Conservation (phyloP, 92 coral and sea anemone species). For the Paramuricea clavata region DNA sequence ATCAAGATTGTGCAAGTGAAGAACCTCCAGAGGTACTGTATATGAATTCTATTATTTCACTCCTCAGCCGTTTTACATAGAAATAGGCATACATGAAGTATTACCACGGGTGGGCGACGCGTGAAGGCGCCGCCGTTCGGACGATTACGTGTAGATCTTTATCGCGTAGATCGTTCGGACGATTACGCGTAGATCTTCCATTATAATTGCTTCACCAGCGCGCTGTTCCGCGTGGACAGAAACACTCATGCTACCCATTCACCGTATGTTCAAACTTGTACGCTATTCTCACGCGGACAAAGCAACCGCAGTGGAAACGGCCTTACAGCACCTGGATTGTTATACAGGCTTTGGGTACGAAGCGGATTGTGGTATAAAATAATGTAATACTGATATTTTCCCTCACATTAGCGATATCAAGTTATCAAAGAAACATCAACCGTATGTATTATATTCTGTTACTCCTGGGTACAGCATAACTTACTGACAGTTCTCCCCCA, state of each 20-base stretch:
- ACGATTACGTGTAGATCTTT: too few species aligned
- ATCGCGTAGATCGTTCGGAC: too few species aligned
- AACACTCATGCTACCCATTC: neutral
- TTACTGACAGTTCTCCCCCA: too few species aligned
- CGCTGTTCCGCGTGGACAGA: neutral
- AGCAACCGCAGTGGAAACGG: neutral
- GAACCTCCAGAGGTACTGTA: constrained; percentile 38
- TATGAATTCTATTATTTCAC: neutral
- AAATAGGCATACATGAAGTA: neutral
- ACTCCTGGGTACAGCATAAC: too few species aligned
- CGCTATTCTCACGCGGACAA: neutral
- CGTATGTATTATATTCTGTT: constrained; percentile 72
- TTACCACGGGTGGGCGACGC: neutral
- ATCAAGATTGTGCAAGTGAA: constrained; percentile 59
- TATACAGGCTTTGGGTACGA: too few species aligned
- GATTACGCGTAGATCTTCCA: too few species aligned
- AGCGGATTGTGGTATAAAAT: too few species aligned
- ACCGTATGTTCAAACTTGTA: too few species aligned
- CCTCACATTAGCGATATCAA: constrained; percentile 77
- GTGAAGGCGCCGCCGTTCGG: too few species aligned
- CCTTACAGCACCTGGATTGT: too few species aligned
- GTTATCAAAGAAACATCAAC: constrained; percentile 79
- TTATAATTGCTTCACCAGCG: neutral
- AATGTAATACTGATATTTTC: neutral
- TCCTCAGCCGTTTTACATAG: neutral